phyloP scores from a whole-genome alignment of 2,888 invertebrate genomes.

The Penaeus monodon region DNA sequence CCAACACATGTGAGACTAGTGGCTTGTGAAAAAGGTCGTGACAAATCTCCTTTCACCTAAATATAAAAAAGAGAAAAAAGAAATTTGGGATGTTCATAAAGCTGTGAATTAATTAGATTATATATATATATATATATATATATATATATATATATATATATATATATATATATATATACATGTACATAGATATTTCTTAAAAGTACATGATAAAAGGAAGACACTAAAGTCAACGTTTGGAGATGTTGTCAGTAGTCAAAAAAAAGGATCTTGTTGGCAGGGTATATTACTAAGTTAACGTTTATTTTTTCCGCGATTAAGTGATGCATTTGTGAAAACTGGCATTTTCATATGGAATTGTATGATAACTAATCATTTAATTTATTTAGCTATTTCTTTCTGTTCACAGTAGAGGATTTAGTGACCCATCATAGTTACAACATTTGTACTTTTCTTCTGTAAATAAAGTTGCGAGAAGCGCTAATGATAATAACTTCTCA shows the following conservation, averaged over 20 bases:
- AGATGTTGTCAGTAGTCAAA: not conserved
- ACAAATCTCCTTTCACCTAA: too few species aligned
- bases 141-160: not conserved
- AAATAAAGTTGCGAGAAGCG: constrained; percentile 9
- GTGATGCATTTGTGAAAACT: constrained; percentile 48
- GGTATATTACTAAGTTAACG: constrained; percentile 35
- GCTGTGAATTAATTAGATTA: not conserved
- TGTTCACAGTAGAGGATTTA: constrained; percentile 31
- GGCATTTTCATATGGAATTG: constrained; percentile 47
- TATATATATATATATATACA: not conserved
- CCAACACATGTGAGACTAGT: too few species aligned
- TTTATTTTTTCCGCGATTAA: constrained; percentile 24
- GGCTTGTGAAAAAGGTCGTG: too few species aligned
- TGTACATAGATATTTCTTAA: too few species aligned
- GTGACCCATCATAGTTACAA: constrained; percentile 21
- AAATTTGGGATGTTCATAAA: too few species aligned
- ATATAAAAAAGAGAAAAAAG: too few species aligned
- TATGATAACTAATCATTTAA: constrained; percentile 39
- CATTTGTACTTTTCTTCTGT: constrained; percentile 4
- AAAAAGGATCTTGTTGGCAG: constrained; percentile 29
- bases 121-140: not conserved
- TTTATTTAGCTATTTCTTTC: constrained; percentile 44
- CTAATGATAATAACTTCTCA: constrained; percentile 31
- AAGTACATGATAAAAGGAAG: not conserved
- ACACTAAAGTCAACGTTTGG: not conserved